These are phyloP conservation scores for Cathartes aura DNA, from an alignment of 2,113 vertebrate species.

Conservation along the genomic window DNA sequence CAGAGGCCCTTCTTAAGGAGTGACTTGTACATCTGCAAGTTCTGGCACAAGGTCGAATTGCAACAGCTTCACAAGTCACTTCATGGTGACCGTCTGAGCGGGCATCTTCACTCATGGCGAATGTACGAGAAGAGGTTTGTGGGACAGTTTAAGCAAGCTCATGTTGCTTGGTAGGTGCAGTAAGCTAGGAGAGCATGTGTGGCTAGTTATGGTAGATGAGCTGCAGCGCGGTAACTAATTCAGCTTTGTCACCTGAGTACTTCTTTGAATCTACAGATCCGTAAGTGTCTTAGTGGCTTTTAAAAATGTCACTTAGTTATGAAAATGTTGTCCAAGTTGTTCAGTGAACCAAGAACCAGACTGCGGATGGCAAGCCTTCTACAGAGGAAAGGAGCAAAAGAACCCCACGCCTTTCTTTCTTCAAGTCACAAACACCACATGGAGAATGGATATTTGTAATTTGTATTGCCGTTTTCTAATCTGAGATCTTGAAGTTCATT, in stretches of 20 bases:
- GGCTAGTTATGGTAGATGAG: neutral
- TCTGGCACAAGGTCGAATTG: neutral
- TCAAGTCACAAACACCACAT: accelerated
- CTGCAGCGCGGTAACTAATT: neutral
- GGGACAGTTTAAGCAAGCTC: neutral
- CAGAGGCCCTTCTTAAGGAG: neutral
- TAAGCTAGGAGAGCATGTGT: neutral
- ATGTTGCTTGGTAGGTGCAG: neutral
- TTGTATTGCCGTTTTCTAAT: neutral
- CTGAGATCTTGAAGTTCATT: neutral
- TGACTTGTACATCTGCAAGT: neutral
- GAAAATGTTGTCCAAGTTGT: neutral
- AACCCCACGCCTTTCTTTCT: neutral
- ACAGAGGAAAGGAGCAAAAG: neutral
- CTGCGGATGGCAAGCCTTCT: neutral
- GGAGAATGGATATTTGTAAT: neutral
- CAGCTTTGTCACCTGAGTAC: neutral
- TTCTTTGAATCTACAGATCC: neutral
- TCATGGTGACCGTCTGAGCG: neutral
- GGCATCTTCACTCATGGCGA: accelerated
- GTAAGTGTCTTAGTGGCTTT: neutral
- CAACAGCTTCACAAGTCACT: neutral
- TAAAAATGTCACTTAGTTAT: neutral
- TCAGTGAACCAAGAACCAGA: neutral
- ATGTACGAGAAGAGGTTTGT: neutral